Conservation (phyloP, 1,140 invertebrate genomes). For the Phenacoccus solenopsis region DNA sequence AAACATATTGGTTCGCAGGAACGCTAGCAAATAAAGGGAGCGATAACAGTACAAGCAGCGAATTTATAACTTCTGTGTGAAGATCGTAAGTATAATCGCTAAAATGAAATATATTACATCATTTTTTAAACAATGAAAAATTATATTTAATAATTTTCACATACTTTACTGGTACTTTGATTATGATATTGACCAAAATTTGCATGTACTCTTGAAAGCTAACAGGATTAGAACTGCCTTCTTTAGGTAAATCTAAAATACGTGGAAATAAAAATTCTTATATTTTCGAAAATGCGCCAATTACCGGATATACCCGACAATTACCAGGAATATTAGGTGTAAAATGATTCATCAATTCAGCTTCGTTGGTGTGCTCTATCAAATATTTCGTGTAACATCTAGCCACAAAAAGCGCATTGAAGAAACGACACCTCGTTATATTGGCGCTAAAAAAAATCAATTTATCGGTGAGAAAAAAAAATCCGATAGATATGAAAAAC, state of each 20-base stretch:
- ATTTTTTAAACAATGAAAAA: background rate
- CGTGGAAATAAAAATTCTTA: conserved; percentile 1
- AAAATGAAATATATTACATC: conserved; percentile 17
- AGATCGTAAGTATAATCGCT: conserved; percentile 79
- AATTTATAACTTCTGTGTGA: conserved; percentile 78
- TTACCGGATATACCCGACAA: conserved; percentile 27
- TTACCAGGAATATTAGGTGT: conserved; percentile 38
- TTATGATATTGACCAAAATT: conserved; percentile 20
- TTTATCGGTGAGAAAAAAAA: too few relatives aligned
- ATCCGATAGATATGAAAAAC: too few relatives aligned
- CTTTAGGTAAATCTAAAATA: conserved; percentile 20
- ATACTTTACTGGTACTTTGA: conserved; percentile 21
- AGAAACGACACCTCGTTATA: conserved; percentile 86
- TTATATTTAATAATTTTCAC: background rate
- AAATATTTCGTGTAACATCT: conserved; percentile 80
- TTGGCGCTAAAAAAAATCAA: conserved; percentile 28
- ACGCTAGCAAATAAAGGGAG: conserved; percentile 71
- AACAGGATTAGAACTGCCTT: conserved; percentile 20
- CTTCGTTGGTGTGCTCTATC: conserved; percentile 62
- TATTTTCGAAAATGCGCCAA: background rate
- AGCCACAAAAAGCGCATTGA: conserved; percentile 85
- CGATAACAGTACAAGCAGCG: conserved; percentile 70
- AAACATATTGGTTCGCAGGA: conserved; percentile 46
- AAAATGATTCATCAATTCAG: conserved; percentile 57
- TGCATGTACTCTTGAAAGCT: conserved; percentile 14